Base-by-base conservation (phyloP, 2,113 vertebrate genomes). In the Theropithecus gelada region DNA sequence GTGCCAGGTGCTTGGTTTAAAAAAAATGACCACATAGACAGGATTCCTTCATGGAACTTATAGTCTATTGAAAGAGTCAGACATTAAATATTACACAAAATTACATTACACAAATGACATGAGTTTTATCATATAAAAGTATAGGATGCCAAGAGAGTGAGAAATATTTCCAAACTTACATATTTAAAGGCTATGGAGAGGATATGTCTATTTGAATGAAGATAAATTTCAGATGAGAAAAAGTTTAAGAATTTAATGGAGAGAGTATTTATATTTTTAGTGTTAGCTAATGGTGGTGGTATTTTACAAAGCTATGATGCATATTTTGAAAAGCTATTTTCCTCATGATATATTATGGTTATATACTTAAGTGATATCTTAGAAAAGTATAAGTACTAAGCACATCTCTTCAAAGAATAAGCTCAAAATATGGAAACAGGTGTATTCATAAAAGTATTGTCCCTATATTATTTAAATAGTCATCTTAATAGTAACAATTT, bases 141-240 rank as follows among this genome's bases (percentile, higher is more conserved):
- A 72, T 27, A 82, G 8, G 14, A 25, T 90, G 3, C 40, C 22
- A 57, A 61, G 22, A 90, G 13, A 76, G 20, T 92, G 40, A 70
- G 30, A 82, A 92, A 78, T 89, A 35, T 38, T 96, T 92, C 43
- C 7, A 64, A 72, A 90, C 27, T 64, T 89, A 48, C 30, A 0
- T 76, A 70, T 70, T 43, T 72, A n/a, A n/a, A 86, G 23, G 32
- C 27, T 61, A 81, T 82, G n/a, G 25, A 88, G 88, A 95, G 45
- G 43, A 78, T 83, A 76, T 40, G 0, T 20, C 13, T 96, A 32
- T 79, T 32, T 91, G 27, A 88, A 50, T 82, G 16, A 38, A 86
- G 23, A 68, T 83, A 16, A 91, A 88, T 90, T 92, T 95, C 11
- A 78, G 18, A 79, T 94, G 35, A 93, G 22, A 75, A 96, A 79